Base-by-base conservation (phyloP, 2,888 invertebrate genomes). In the Ormia ochracea region DNA sequence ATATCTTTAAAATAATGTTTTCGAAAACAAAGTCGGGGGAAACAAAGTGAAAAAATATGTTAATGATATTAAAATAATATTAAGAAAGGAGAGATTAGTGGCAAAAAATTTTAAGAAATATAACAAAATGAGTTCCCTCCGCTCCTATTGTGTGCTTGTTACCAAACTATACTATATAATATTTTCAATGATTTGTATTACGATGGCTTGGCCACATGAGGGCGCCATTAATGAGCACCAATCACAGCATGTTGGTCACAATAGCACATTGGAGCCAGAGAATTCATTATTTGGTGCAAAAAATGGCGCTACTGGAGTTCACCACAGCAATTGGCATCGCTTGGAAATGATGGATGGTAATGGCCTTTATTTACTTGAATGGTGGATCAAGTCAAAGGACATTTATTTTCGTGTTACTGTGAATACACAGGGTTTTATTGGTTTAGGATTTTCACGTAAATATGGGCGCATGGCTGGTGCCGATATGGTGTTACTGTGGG, bases 401-500 rank as follows among this genome's bases (percentile, higher is more conserved):
- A 94, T 96, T 84, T 93, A 94, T 81, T 96, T 96, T 88, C 93
- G 95, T 86, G 91, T 95, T 84, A 95, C 95, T 86, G 96, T 94
- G 83, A 93, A 92, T 89, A 96, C 96, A 52, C 92, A 91, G 83
- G 97, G 97, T 82, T 97, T 95, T 89, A 93, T 97, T 81, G 96
- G 95, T 31, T 92, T 97, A 84, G 97, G 96, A 56, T 95, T 97
- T 88, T 95, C 95, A 81, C 92, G 93, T 33, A 94, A 93, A 86
- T 94, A 94, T 72, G 91, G 91, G 0, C 93, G 93, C 81, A 94
- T 95, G 94, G 92, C 93, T 84, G 94, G 94, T 23, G 93, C 96
- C 28, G 97, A 97, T 91, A 93, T 97, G 90, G 93, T 96, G 74
- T 93, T 97, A 85, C 94, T 95, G 59, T 97, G 97, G 96, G 94